phyloP scores from a whole-genome alignment of 1,140 invertebrate species.

The Nasonia giraulti region DNA sequence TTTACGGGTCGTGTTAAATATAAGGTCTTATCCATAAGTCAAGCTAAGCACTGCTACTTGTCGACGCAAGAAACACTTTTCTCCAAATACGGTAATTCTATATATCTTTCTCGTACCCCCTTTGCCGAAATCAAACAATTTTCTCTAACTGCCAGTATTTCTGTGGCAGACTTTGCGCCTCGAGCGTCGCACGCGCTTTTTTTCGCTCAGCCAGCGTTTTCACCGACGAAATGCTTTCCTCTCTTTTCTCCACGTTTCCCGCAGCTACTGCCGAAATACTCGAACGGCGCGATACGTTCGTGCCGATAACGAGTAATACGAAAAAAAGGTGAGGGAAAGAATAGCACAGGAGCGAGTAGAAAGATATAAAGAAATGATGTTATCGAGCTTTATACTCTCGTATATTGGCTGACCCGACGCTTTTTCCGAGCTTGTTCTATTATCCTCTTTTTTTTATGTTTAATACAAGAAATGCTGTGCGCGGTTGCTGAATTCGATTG shows the following conservation, averaged over 20 bases:
- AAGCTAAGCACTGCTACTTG: too few relatives aligned
- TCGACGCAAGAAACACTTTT: not conserved
- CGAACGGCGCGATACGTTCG: conserved; percentile 39
- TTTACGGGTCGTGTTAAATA: too few relatives aligned
- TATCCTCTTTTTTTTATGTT: not conserved
- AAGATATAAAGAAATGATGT: conserved; percentile 31
- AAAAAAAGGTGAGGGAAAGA: conserved; percentile 22
- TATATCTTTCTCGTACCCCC: not conserved
- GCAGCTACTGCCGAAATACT: conserved; percentile 3
- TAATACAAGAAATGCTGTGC: not conserved
- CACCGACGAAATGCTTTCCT: conserved; percentile 2
- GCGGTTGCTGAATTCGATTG: conserved; percentile 29
- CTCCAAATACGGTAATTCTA: not conserved
- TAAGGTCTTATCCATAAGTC: too few relatives aligned
- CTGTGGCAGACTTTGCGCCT: not conserved
- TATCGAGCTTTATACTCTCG: conserved; percentile 44
- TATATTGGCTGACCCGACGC: conserved; percentile 47
- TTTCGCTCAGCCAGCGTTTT: conserved; percentile 36
- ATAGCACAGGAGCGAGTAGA: not conserved
- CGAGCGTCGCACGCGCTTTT: not conserved
- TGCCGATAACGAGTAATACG: conserved; percentile 44
- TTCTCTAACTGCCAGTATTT: not conserved
- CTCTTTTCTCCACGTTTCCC: not conserved
- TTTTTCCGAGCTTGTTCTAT: conserved; percentile 17
- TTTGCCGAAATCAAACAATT: conserved; percentile 24